These are phyloP conservation scores for Drosophila orena DNA, from an alignment of 1,140 invertebrate genomes.

Conservation along the genomic window DNA sequence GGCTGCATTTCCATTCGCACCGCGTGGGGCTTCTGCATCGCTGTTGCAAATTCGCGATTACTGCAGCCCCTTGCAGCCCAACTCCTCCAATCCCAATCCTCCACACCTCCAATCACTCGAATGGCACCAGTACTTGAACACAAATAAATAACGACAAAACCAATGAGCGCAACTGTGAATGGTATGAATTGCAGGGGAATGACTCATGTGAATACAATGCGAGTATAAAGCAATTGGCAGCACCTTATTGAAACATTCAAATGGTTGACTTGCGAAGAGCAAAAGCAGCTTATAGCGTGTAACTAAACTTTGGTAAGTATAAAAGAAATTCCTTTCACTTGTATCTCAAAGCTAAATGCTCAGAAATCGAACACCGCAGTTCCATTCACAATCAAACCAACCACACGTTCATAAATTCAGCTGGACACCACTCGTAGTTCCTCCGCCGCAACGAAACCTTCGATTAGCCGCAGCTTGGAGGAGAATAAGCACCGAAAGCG, in stretches of 20 bases:
- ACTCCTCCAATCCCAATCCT: not conserved
- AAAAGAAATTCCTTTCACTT: not conserved
- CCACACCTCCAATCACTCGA: constrained; percentile 4
- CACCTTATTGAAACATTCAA: not conserved
- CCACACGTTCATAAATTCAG: not conserved
- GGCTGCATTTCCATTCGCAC: not conserved
- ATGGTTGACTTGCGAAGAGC: not conserved
- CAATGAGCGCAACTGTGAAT: constrained; percentile 11
- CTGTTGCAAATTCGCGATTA: constrained; percentile 62
- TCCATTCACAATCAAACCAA: not conserved
- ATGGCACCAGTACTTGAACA: constrained; percentile 16
- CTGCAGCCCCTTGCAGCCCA: constrained; percentile 18
- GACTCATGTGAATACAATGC: not conserved
- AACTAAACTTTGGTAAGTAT: not conserved
- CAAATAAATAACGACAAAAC: not conserved
- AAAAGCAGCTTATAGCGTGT: not conserved
- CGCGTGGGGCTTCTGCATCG: constrained; percentile 53
- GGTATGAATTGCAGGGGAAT: not conserved
- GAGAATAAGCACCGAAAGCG: constrained; percentile 24
- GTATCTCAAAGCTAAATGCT: too few relatives aligned
- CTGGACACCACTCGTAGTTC: not conserved
- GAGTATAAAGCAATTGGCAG: too few relatives aligned
- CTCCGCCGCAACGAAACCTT: not conserved
- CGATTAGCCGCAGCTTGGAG: constrained; percentile 22
- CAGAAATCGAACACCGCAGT: too few relatives aligned